These are phyloP conservation scores for Acanthosepion lycidas DNA, from an alignment of 2,888 invertebrate species.

Conservation along the genomic window DNA sequence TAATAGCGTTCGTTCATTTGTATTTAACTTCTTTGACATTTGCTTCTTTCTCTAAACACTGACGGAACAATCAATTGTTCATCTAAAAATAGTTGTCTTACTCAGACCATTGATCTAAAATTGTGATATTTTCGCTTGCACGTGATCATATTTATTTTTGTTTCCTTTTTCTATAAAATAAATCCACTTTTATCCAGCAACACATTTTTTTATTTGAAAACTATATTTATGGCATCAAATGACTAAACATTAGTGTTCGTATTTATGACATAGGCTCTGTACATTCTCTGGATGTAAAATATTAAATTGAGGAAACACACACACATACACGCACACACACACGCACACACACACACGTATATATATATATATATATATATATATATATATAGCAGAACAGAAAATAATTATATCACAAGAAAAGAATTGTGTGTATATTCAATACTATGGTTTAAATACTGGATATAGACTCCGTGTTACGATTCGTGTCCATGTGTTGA, in stretches of 20 bases:
- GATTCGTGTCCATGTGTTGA: too few relatives aligned
- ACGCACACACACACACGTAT: too few relatives aligned
- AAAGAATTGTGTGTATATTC: too few relatives aligned
- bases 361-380: too few relatives aligned
- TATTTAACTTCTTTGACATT: background rate
- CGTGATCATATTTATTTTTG: background rate
- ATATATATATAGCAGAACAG: too few relatives aligned
- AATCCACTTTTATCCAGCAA: background rate
- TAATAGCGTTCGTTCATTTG: background rate
- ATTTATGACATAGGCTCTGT: background rate
- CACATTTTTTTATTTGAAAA: background rate
- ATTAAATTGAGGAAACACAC: too few relatives aligned
- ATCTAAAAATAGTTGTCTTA: background rate
- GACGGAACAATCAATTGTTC: constrained; percentile 14
- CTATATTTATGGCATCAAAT: background rate
- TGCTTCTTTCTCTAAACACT: background rate
- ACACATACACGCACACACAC: too few relatives aligned
- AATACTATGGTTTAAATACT: too few relatives aligned
- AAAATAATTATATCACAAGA: too few relatives aligned
- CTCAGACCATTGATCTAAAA: background rate
- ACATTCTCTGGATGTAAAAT: background rate
- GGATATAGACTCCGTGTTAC: too few relatives aligned
- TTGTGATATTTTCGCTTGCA: background rate
- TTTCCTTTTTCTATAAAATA: background rate
- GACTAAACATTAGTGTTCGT: background rate